Conservation (phyloP, 2,113 vertebrate species). For the Corapipo altera region DNA sequence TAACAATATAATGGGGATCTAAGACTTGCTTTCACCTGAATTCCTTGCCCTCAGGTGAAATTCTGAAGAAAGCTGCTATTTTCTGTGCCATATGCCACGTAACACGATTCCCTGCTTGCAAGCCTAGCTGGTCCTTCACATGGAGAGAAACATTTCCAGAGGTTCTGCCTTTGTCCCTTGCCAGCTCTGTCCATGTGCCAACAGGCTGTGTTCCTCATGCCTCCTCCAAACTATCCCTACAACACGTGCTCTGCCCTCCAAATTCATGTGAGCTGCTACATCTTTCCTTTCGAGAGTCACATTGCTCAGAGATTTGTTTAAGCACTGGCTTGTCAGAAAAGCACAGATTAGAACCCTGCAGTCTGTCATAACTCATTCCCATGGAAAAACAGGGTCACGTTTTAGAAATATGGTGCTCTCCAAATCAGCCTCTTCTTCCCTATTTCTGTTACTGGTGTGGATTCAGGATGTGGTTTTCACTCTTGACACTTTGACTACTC, state of each 20-base stretch:
- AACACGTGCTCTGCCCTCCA: not conserved
- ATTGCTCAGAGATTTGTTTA: not conserved
- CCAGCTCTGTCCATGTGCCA: not conserved
- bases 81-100: not conserved
- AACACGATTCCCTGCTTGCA: not conserved
- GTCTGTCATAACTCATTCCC: not conserved
- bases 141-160: not conserved
- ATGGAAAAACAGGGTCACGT: not conserved
- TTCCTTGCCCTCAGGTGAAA: not conserved
- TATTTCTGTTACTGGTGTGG: not conserved
- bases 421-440: not conserved
- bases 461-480: not conserved
- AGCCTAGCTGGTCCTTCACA: not conserved
- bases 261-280: not conserved
- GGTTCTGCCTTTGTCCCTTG: not conserved
- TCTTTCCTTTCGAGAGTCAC: not conserved
- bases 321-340: not conserved
- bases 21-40: not conserved
- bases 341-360: not conserved
- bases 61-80: not conserved
- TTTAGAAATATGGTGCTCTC: not conserved
- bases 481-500: not conserved
- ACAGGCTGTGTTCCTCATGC: not conserved
- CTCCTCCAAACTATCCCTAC: not conserved
- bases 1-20: not conserved